A percentile compares a stretch with the other conserved stretches of the same genome.
These are phyloP conservation scores for Harlomillsia oculata DNA, from an alignment of 1,140 invertebrate species.

Conservation along the genomic window DNA sequence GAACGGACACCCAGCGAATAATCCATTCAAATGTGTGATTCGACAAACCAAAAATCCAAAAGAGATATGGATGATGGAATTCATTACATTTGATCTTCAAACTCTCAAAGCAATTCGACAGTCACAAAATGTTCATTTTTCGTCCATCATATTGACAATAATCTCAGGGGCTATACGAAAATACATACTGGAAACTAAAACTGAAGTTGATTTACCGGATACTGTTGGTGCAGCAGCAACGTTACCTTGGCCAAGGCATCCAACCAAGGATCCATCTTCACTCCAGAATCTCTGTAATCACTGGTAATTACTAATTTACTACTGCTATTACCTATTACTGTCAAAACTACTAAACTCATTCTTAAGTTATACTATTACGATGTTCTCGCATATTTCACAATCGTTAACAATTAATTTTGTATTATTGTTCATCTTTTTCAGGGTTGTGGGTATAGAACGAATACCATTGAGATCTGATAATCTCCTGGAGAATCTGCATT, in stretches of 20 bases:
- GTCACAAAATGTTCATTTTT: conserved; percentile 7
- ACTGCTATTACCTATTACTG: too few species aligned
- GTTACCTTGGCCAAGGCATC: conserved; percentile 19
- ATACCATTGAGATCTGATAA: neutral
- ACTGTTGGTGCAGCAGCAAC: neutral
- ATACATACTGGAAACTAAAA: conserved; percentile 4
- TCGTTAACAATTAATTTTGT: neutral
- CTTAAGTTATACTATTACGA: neutral
- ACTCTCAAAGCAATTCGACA: conserved; percentile 3
- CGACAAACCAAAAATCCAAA: neutral
- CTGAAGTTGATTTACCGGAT: neutral
- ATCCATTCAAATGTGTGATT: neutral
- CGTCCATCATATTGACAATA: conserved; percentile 5
- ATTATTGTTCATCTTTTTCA: neutral
- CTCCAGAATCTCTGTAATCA: conserved; percentile 13
- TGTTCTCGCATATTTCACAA: neutral
- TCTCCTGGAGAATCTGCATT: neutral
- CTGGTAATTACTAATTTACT: conserved; percentile 11
- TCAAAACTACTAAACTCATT: too few species aligned
- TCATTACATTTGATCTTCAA: neutral
- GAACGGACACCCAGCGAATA: neutral
- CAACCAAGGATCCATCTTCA: neutral
- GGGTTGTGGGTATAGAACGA: conserved; percentile 3
- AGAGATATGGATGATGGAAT: conserved; percentile 8
- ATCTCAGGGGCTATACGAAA: neutral